Evolutionary conservation across 2,113 vertebrate genomes (phyloP), one percentile per base, ranked within the genome.

Genomic region (Ovibos moschatus): DNA sequence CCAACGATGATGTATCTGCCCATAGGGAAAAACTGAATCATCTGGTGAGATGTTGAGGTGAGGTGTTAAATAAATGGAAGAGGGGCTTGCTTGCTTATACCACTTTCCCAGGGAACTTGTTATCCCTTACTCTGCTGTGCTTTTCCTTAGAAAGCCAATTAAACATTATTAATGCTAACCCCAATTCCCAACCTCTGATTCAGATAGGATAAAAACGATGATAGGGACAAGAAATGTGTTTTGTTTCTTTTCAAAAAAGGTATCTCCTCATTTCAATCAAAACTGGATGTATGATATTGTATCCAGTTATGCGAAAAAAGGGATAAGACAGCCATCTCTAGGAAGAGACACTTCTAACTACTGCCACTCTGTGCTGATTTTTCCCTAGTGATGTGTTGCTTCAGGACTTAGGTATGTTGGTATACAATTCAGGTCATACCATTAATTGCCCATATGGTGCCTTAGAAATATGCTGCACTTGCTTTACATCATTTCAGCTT

Each of bases 121-220:
- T 98, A 97, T 95, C 81, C 89, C 97, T 98, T 94, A 93, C 28
- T 96, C 58, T 88, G 58, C 81, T 93, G 30, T 57, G 88, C 8
- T 96, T 98, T 93, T 93, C 92, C 95, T 97, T 96, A 79, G 95
- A 97, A 97, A 97, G 97, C 50, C 84, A 97, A 98, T 98, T 97
- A 98, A 97, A 50, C 81, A 95, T 97, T 97, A 97, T 93, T 96
- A 98, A 96, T 97, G 96, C 83, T 92, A 94, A 94, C 28, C 71
- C 86, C 83, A 97, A 96, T 93, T 95, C 92, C 92, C 53, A 89
- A 50, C 79, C 90, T 91, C 83, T 93, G 17, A 87, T 95, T 97
- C 57, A 96, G 83, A 83, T 13, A 90, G 1, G 45, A 96, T 62
- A 45, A 97, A 76, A 97, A 95, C 47, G 19, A 89, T 85, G 76